These are phyloP conservation scores for Alviniconcha strummeri DNA, from an alignment of 2,888 invertebrate species.

Conservation along the genomic window DNA sequence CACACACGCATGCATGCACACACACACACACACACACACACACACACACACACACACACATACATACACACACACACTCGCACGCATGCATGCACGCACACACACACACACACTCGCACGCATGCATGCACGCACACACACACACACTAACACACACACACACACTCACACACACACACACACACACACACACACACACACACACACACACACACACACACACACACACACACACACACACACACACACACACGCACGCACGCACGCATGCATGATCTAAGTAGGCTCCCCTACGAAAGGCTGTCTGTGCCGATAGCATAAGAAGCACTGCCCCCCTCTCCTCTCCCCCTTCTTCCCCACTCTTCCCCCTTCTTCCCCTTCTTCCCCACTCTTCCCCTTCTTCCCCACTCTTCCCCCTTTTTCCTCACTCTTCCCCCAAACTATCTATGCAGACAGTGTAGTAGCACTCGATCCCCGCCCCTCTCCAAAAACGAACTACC, in stretches of 20 bases:
- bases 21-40: too few species aligned
- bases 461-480: not conserved
- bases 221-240: conserved; percentile 8
- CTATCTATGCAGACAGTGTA: not conserved
- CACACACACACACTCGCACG: conserved; percentile 8
- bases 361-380: not conserved
- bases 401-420: not conserved
- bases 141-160: conserved; percentile 5
- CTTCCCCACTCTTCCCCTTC: not conserved
- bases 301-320: not conserved
- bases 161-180: conserved; percentile 6
- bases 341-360: not conserved
- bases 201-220: conserved; percentile 3
- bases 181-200: conserved; percentile 9
- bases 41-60: too few species aligned
- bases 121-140: not conserved
- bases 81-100: not conserved
- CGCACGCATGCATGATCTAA: not conserved
- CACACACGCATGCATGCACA: too few species aligned
- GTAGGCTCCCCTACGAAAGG: not conserved
- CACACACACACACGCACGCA: not conserved
- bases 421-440: not conserved
- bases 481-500: too few species aligned
- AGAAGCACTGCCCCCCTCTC: not conserved
- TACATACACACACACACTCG: not conserved